These are phyloP conservation scores for Sebastolobus altivelis DNA, from an alignment of 2,797 vertebrate genomes.

Conservation along the genomic window DNA sequence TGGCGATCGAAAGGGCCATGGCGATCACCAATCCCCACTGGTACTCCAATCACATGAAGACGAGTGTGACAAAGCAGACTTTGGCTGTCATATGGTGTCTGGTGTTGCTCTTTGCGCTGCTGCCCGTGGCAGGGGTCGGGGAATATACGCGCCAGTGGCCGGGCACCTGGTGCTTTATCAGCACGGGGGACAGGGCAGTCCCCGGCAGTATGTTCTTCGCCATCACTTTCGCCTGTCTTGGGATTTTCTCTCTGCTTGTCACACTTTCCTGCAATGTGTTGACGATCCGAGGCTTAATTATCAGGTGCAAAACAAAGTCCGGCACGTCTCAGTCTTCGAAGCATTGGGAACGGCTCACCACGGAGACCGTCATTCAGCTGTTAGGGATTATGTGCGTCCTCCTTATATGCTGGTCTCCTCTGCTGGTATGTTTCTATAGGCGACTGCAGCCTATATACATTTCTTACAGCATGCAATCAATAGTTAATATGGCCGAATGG, in stretches of 20 bases:
- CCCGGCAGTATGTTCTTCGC: conserved; percentile 87
- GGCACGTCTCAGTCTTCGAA: conserved; percentile 84
- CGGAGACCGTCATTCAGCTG: conserved; percentile 94
- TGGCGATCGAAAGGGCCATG: conserved; percentile 93
- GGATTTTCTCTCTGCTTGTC: conserved; percentile 89
- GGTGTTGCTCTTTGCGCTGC: conserved; percentile 88
- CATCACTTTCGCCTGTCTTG: conserved; percentile 89
- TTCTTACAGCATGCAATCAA: background rate
- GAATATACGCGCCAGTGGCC: conserved; percentile 94
- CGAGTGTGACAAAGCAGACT: conserved; percentile 86
- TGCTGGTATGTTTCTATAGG: conserved; percentile 90
- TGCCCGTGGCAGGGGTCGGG: conserved; percentile 91
- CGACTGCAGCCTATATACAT: background rate
- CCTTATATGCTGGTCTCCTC: conserved; percentile 93
- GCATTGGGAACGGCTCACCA: conserved; percentile 94
- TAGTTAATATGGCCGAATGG: background rate
- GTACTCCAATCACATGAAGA: conserved; percentile 94
- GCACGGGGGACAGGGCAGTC: conserved; percentile 78
- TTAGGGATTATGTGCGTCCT: conserved; percentile 97
- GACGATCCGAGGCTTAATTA: conserved; percentile 91
- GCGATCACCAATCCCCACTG: conserved; percentile 95
- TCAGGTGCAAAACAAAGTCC: conserved; percentile 88
- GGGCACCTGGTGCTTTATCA: conserved; percentile 97
- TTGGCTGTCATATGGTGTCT: conserved; percentile 88
- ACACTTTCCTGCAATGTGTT: conserved; percentile 93